Base-by-base conservation (phyloP, 1,140 invertebrate genomes). In the Bombus confusus region DNA sequence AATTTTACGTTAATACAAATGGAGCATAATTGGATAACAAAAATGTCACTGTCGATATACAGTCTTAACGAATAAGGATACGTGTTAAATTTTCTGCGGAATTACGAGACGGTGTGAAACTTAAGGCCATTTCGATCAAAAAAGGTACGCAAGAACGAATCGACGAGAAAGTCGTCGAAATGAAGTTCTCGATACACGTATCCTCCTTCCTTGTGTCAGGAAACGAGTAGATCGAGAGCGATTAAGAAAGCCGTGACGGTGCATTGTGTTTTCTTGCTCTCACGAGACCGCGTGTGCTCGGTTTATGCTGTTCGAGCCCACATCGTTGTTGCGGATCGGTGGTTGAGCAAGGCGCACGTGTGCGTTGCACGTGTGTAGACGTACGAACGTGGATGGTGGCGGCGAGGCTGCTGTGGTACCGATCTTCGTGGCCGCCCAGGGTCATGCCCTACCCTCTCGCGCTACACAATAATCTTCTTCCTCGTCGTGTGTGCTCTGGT, bases 181-280 rank as follows among this genome's bases (percentile, higher is more conserved):
- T 22, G 6, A 6, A 25, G 10, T 10, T 22, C n/a, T n/a, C n/a
- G 62, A 43, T 25, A 12, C 28, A 47, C 31, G 6, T 39, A 37
- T 8, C 52, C 13, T 8, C 52, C 13, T 37, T 64, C 52, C 47
- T 75, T 85, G 88, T 90, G 89, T 93, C 91, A 87, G 85, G 77
- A 90, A 91, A 90, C 91, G 92, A 92, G 59, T 91, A 93, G 93
- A 94, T 94, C 91, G 91, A 92, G 92, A 93, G 88, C 93, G 93
- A 94, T 94, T 94, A 94, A 94, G 93, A 94, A 94, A 93, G 92
- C 92, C 92, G 91, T 94, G 94, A 94, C 92, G 93, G 91, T 57
- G 88, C 92, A 95, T 94, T 94, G 94, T 94, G 90, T 92, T 88
- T 90, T 85, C 86, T 75, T 74, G 91, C 81, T 91, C 85, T 90